These are phyloP conservation scores for Deroplatys truncata DNA, from an alignment of 2,888 invertebrate species.

Conservation along the genomic window DNA sequence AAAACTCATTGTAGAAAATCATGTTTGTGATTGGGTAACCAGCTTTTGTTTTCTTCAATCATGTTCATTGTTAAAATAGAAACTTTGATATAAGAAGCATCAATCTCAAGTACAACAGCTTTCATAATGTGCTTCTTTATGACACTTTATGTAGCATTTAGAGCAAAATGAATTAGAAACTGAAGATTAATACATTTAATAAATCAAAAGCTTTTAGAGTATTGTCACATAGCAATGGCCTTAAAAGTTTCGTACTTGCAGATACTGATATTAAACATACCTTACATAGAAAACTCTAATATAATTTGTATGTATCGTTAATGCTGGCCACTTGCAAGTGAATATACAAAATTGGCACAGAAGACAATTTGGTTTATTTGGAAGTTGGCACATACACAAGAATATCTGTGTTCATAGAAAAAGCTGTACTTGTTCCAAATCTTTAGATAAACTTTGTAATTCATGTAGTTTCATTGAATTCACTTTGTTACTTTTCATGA, in stretches of 20 bases:
- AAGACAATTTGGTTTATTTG: neutral
- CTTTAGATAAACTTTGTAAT: neutral
- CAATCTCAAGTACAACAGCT: neutral
- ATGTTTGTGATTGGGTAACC: neutral
- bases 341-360: neutral
- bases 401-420: neutral
- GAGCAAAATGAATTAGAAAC: neutral
- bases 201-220: neutral
- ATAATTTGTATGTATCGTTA: neutral
- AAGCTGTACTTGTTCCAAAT: neutral
- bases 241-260: neutral
- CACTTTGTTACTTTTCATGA: neutral
- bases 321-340: neutral
- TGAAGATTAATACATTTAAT: neutral
- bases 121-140: neutral
- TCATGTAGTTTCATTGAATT: neutral
- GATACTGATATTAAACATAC: neutral
- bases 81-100: neutral
- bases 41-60: neutral
- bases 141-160: neutral
- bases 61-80: neutral
- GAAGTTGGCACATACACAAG: neutral
- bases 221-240: neutral
- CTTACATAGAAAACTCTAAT: neutral
- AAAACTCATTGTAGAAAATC: neutral